Percentiles rank a stretch among this genome's conserved stretches.
phyloP scores from a whole-genome alignment of 2,888 invertebrate species.

The Hyles lineata region DNA sequence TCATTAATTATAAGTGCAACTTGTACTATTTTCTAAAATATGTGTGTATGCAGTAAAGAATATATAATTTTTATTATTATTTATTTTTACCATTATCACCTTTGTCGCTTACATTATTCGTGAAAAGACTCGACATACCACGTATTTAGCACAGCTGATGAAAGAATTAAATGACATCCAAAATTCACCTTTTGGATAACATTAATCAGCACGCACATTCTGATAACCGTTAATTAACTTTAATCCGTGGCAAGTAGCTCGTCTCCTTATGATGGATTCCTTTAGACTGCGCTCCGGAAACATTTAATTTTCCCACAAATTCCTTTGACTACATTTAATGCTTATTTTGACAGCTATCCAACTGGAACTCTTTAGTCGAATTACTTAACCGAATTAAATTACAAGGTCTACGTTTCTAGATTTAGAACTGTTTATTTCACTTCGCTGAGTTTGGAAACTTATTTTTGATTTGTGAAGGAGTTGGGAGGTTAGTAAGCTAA shows the following conservation, averaged over 20 bases:
- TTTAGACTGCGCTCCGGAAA: neutral
- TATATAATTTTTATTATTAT: too few relatives aligned
- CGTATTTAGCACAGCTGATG: neutral
- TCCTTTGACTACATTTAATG: conserved; percentile 24
- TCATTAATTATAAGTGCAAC: too few relatives aligned
- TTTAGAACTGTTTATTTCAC: conserved; percentile 12
- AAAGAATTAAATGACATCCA: too few relatives aligned
- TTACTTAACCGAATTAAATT: conserved; percentile 7
- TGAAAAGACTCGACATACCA: neutral
- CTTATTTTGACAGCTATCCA: conserved; percentile 21
- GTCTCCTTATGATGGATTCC: neutral
- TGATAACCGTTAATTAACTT: conserved; percentile 21
- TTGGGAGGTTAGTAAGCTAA: neutral
- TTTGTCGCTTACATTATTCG: too few relatives aligned
- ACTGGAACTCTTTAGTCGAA: conserved; percentile 1
- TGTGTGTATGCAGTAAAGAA: too few relatives aligned
- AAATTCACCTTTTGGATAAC: neutral
- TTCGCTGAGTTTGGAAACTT: neutral
- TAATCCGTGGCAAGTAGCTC: neutral
- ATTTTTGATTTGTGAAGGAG: neutral
- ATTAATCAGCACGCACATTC: neutral
- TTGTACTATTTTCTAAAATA: too few relatives aligned
- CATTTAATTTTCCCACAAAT: neutral
- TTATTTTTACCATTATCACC: too few relatives aligned
- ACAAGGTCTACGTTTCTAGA: conserved; percentile 3